Percentiles rank a stretch among this genome's conserved stretches.
Conservation (phyloP, 2,888 invertebrate genomes). For the Osedax fenrisi region DNA sequence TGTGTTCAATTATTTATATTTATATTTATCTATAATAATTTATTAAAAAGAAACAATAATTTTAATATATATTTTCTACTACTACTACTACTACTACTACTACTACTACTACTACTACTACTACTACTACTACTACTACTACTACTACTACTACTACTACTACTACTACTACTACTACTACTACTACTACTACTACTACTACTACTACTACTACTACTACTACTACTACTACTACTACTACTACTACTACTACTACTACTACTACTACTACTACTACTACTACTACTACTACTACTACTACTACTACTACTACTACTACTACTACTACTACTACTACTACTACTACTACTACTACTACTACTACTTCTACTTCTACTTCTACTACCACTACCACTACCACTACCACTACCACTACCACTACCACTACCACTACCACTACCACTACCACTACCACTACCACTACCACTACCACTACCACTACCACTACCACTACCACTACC, state of each 20-base stretch:
- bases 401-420: constrained; percentile 12
- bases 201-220: not conserved
- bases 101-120: constrained; percentile 23
- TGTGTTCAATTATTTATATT: too few species aligned
- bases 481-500: not conserved
- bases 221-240: not conserved
- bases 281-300: not conserved
- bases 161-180: constrained; percentile 20
- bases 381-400: constrained; percentile 6
- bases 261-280: not conserved
- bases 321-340: too few species aligned
- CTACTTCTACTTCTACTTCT: not conserved
- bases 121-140: constrained; percentile 18
- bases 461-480: constrained; percentile 1
- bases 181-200: constrained; percentile 11
- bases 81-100: constrained; percentile 14
- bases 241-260: not conserved
- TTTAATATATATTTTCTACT: too few species aligned
- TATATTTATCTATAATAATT: too few species aligned
- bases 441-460: constrained; percentile 12
- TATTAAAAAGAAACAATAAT: too few species aligned
- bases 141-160: constrained; percentile 18
- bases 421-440: constrained; percentile 12
- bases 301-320: not conserved
- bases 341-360: not conserved